Percentiles rank a stretch among this genome's conserved stretches.
Conservation (phyloP, 2,113 vertebrate genomes). For the Conger conger region DNA sequence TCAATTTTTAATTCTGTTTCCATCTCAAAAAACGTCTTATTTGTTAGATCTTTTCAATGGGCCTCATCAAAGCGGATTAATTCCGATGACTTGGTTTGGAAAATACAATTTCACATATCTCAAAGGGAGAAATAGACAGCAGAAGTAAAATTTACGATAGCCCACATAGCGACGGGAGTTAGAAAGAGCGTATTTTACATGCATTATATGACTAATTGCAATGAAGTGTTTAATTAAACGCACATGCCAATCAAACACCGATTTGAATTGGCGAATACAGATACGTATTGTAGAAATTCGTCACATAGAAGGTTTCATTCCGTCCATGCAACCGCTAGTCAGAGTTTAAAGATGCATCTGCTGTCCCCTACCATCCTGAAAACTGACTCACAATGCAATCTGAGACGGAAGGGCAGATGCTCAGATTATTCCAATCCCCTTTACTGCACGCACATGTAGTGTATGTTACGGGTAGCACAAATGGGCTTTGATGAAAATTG, state of each 20-base stretch:
- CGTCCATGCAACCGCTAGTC: not conserved
- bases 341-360: constrained; percentile 17
- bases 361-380: constrained; percentile 21
- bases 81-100: not conserved
- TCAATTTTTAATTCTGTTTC: not conserved
- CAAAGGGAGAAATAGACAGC: not conserved
- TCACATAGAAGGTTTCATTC: constrained; percentile 25
- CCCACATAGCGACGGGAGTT: not conserved
- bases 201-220: not conserved
- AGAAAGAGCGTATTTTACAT: not conserved
- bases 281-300: not conserved
- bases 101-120: not conserved
- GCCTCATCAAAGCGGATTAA: too few species aligned
- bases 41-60: not conserved
- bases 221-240: not conserved
- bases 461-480: not conserved
- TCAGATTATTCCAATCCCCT: constrained; percentile 30
- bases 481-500: not conserved
- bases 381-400: constrained; percentile 6
- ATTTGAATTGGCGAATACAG: not conserved
- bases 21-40: not conserved
- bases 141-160: not conserved
- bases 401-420: constrained; percentile 42
- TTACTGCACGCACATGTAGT: not conserved
- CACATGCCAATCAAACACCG: not conserved